phyloP scores from a whole-genome alignment of 2,797 vertebrate genomes.

The Alca torda region DNA sequence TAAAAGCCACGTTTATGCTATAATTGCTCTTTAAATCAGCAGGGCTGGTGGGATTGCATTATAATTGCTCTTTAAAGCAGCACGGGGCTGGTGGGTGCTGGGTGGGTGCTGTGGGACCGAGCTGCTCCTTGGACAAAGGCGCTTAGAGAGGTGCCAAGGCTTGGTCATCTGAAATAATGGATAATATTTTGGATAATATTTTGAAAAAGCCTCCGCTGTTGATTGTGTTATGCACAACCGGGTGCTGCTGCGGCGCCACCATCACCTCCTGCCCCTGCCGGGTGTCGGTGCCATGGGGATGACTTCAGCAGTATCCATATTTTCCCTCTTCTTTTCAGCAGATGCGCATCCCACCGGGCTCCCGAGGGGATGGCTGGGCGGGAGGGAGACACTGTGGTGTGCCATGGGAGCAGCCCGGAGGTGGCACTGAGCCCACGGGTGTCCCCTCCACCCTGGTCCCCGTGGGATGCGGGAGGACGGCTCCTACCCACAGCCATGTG shows the following conservation, averaged over 20 bases:
- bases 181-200: not conserved
- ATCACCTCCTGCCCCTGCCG: not conserved
- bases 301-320: not conserved
- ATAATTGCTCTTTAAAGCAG: not conserved
- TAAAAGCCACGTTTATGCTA: not conserved
- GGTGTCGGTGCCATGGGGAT: not conserved
- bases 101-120: not conserved
- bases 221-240: fast-evolving
- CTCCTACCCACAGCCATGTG: not conserved
- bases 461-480: not conserved
- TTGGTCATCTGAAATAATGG: not conserved
- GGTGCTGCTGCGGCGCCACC: not conserved
- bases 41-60: not conserved
- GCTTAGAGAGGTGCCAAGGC: no score
- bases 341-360: not conserved
- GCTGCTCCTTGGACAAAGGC: not conserved
- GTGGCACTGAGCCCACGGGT: not conserved
- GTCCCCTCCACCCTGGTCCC: not conserved
- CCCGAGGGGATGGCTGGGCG: not conserved
- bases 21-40: not conserved
- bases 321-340: not conserved
- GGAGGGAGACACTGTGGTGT: not conserved
- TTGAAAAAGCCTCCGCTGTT: not conserved
- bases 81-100: not conserved
- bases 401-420: no score